Evolutionary conservation across 2,113 vertebrate species (phyloP).

Genomic region (Oncorhynchus mykiss): DNA sequence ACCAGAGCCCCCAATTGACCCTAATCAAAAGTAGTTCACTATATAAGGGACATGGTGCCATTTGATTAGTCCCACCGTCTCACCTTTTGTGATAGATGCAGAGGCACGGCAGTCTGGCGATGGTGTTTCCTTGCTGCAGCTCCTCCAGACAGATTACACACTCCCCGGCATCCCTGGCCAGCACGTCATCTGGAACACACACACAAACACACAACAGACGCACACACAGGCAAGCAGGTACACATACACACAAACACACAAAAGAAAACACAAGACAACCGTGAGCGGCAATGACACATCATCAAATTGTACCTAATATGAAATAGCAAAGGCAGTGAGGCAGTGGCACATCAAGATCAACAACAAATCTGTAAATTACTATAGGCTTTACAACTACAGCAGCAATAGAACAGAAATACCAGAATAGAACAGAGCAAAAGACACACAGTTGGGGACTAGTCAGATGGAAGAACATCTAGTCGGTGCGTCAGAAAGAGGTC

Average conservation of each 20-base stretch:
- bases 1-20: no score
- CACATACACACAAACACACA: conserved; percentile 38
- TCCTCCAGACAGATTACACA: conserved; percentile 99
- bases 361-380: neutral
- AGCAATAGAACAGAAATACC: neutral
- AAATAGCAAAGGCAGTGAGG: neutral
- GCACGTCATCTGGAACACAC: conserved; percentile 85
- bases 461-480: neutral
- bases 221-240: conserved; percentile 33
- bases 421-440: neutral
- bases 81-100: conserved; percentile 99
- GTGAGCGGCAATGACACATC: conserved; percentile 30
- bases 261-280: conserved; percentile 27
- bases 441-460: neutral
- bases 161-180: conserved; percentile 95
- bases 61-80: neutral
- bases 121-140: conserved; percentile 97
- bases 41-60: no score
- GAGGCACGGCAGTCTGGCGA: conserved; percentile 99
- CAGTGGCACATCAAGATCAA: no score
- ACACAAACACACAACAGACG: conserved; percentile 37
- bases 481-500: neutral
- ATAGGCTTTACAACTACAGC: neutral
- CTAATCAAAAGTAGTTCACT: no score
- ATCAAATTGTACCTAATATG: neutral